A percentile compares a stretch with the other conserved stretches of the same genome.
phyloP scores from a whole-genome alignment of 2,113 vertebrate genomes.

The Abramis brama region DNA sequence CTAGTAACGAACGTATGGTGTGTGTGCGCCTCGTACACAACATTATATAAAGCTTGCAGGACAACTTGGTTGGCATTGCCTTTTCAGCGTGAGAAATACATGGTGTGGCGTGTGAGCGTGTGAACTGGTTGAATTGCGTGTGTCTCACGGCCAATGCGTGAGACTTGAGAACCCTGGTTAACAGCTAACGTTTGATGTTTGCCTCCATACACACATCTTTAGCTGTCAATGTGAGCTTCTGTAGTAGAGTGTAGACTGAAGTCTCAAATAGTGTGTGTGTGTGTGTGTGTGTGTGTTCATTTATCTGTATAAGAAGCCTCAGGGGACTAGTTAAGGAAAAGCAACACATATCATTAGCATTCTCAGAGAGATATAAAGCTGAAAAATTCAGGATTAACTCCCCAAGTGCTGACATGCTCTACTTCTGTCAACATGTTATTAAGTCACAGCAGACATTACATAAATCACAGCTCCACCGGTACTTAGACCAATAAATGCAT shows the following conservation, averaged over 20 bases:
- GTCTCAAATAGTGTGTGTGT: background rate
- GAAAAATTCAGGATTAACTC: conserved; percentile 29
- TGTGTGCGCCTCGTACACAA: too few species aligned
- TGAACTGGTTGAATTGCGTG: too few species aligned
- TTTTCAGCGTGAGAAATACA: too few species aligned
- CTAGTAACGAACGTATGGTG: too few species aligned
- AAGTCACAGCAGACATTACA: conserved; percentile 31
- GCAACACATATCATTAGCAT: conserved; percentile 35
- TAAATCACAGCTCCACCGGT: conserved; percentile 2
- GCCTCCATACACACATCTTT: background rate
- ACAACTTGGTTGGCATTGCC: too few species aligned
- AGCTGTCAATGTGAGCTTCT: conserved; percentile 25
- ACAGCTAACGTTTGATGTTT: conserved; percentile 16
- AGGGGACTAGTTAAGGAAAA: conserved; percentile 27
- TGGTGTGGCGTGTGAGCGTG: too few species aligned
- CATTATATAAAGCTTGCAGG: too few species aligned
- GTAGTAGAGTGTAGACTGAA: background rate
- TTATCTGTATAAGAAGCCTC: conserved; percentile 20
- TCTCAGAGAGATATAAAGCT: conserved; percentile 24
- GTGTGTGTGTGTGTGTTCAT: conserved; percentile 4
- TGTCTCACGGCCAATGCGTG: too few species aligned
- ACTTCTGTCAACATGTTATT: conserved; percentile 36
- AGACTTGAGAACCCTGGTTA: too few species aligned
- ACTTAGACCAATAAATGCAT: conserved; percentile 27
- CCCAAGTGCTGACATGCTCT: conserved; percentile 34